A percentile compares a stretch with the other conserved stretches of the same genome.
phyloP scores from a whole-genome alignment of 2,797 vertebrate genomes.

The Agapornis canus region DNA sequence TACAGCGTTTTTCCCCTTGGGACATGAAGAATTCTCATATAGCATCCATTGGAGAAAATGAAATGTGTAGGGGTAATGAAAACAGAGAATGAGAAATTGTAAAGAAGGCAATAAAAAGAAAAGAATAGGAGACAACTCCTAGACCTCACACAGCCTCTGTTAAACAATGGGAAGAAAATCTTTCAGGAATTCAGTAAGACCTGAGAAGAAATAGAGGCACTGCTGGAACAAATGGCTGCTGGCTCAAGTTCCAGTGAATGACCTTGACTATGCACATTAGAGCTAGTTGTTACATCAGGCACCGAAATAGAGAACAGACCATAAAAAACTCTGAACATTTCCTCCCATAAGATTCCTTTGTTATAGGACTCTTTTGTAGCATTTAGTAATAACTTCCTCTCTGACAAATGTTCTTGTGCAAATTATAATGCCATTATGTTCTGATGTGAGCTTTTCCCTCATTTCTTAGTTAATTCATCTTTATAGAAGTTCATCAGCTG shows the following conservation, averaged over 20 bases:
- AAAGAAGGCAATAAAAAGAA: conserved; percentile 16
- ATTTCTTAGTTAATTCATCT: conserved; percentile 55
- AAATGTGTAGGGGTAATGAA: not conserved
- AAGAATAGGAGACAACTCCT: conserved; percentile 39
- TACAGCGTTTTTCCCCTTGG: not conserved
- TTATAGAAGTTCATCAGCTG: conserved; percentile 36
- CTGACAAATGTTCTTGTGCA: conserved; percentile 63
- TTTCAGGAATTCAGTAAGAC: conserved; percentile 62
- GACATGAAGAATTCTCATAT: not conserved
- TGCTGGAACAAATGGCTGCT: conserved; percentile 62
- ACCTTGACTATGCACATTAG: conserved; percentile 50
- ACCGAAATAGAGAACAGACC: conserved; percentile 59
- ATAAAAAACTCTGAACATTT: conserved; percentile 68
- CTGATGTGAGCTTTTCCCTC: conserved; percentile 17
- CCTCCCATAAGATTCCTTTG: conserved; percentile 67
- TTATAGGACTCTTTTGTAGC: conserved; percentile 60
- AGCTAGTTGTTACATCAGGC: conserved; percentile 65
- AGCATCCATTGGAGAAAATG: not conserved
- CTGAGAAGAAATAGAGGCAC: conserved; percentile 59
- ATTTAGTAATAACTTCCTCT: conserved; percentile 69
- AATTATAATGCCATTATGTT: conserved; percentile 65
- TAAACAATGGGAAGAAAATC: conserved; percentile 66
- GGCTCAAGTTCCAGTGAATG: conserved; percentile 49
- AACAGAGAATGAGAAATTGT: conserved; percentile 17
- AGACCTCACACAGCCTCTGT: conserved; percentile 71